A percentile compares a stretch with the other conserved stretches of the same genome.
Conservation (phyloP, 2,113 vertebrate genomes). For the Chitala chitala region DNA sequence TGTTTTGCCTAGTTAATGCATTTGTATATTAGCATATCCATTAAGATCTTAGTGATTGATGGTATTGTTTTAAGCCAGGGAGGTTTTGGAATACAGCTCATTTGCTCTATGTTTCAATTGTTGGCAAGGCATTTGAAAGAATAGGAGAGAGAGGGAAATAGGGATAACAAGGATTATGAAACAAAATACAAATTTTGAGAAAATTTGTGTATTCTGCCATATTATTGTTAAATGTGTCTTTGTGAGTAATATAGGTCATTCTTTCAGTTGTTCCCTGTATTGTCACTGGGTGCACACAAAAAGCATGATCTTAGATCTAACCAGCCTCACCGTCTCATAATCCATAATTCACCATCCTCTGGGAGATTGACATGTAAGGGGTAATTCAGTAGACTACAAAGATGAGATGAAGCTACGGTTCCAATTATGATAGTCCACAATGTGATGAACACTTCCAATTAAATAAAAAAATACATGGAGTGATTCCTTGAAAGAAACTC, state of each 20-base stretch:
- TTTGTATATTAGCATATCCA: slow-evolving; percentile 38
- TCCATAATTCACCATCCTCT: too few species aligned
- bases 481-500: too few species aligned
- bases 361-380: too few species aligned
- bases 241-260: slow-evolving; percentile 23
- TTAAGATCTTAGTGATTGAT: slow-evolving; percentile 58
- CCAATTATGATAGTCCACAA: too few species aligned
- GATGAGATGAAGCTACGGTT: too few species aligned
- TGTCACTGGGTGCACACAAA: background rate
- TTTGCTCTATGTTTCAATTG: slow-evolving; percentile 14
- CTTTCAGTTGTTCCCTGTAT: slow-evolving; percentile 4
- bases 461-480: too few species aligned
- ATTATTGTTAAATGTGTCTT: slow-evolving; percentile 31
- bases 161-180: slow-evolving; percentile 48
- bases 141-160: slow-evolving; percentile 25
- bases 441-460: too few species aligned
- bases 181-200: slow-evolving; percentile 42
- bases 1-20: slow-evolving; percentile 34
- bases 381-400: too few species aligned
- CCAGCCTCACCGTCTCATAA: slow-evolving; percentile 2
- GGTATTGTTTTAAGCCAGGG: slow-evolving; percentile 66
- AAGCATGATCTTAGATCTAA: slow-evolving; percentile 30
- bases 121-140: slow-evolving; percentile 51
- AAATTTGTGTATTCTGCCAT: slow-evolving; percentile 39
- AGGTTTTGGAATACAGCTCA: slow-evolving; percentile 42